These are phyloP conservation scores for Phyllotreta striolata DNA, from an alignment of 2,888 invertebrate genomes.

Conservation along the genomic window DNA sequence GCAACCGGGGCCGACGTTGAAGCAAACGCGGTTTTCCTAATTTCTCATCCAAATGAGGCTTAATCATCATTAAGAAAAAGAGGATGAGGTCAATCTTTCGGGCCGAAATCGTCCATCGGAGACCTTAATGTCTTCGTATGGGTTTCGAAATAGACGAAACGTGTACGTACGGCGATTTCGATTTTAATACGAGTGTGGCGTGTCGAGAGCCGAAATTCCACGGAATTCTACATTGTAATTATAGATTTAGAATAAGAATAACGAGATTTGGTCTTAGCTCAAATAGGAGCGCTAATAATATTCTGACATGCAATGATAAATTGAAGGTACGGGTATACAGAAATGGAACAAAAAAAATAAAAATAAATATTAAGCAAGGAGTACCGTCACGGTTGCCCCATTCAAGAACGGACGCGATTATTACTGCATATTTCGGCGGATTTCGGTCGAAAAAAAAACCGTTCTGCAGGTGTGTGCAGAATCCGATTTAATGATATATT, in stretches of 20 bases:
- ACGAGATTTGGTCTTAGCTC: slow-evolving; percentile 44
- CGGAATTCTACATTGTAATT: slow-evolving; percentile 44
- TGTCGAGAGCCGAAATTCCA: slow-evolving; percentile 40
- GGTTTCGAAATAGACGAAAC: slow-evolving; percentile 29
- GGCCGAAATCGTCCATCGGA: slow-evolving; percentile 12
- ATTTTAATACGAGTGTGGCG: slow-evolving; percentile 44
- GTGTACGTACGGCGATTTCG: slow-evolving; percentile 33
- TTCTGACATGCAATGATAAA: slow-evolving; percentile 45
- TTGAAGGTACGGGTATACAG: slow-evolving; percentile 32
- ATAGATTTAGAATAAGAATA: slow-evolving; percentile 45
- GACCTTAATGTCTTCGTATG: slow-evolving; percentile 21
- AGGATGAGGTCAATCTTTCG: slow-evolving; percentile 25
- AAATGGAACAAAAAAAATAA: slow-evolving; percentile 33
- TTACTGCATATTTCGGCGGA: slow-evolving; percentile 26
- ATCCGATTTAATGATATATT: slow-evolving; percentile 14
- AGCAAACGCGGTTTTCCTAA: not conserved
- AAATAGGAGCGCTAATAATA: slow-evolving; percentile 44
- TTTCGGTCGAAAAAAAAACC: slow-evolving; percentile 15
- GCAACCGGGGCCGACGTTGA: not conserved
- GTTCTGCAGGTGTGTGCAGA: slow-evolving; percentile 20
- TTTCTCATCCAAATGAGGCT: slow-evolving; percentile 14
- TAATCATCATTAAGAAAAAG: slow-evolving; percentile 25
- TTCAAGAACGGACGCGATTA: slow-evolving; percentile 26
- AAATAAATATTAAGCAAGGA: slow-evolving; percentile 22
- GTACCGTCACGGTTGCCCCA: slow-evolving; percentile 27